Base-by-base conservation (phyloP, 23 tunicate genomes). In the Ciona savignyi region DNA sequence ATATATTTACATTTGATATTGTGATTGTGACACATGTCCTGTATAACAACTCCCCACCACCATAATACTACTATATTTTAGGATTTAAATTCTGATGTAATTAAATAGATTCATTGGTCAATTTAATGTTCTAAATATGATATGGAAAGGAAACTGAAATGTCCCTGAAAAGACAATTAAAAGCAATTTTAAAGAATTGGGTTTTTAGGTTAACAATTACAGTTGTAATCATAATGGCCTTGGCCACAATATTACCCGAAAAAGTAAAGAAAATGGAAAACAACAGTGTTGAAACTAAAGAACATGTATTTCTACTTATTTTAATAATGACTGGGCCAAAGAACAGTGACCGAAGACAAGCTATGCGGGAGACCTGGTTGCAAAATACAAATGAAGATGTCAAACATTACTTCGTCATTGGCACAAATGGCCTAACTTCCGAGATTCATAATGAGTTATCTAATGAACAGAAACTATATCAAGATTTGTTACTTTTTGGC, bases 321-420 rank as follows among this genome's bases (percentile, higher is more conserved):
- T 35, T 92, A 28, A 71, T 92, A 3, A 72, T 92, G 83, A 85
- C 98, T 26, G 93, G 86, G n/a, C 92, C 98, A 0, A 66, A 71
- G 3, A 85, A 85, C 51, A 22, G 20, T 20, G 98, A 85, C 27
- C 78, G 85, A 23, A 63, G 98, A 25, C 70, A 86, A 56, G 88
- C 75, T 2, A 81, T 93, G 11, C 65, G 98, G 21, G 34, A 86
- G 35, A 86, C 98, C 22, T 93, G 98, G 98, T 67, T 91, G 31
- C 25, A 63, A 4, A 21, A 70, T 23, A 29, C 24, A 22, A 23
- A 68, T 51, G 30, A 66, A 20, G 83, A 75, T 9, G 68, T 76
- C 29, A 51, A 51, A 1, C 81, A 84, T 72, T 62, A 11, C 29
- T 94, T 94, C 74, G 99, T 83, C 0, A 79, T 94, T 27, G 99